These are phyloP conservation scores for Halesus radiatus DNA, from an alignment of 1,140 invertebrate genomes.

Conservation along the genomic window DNA sequence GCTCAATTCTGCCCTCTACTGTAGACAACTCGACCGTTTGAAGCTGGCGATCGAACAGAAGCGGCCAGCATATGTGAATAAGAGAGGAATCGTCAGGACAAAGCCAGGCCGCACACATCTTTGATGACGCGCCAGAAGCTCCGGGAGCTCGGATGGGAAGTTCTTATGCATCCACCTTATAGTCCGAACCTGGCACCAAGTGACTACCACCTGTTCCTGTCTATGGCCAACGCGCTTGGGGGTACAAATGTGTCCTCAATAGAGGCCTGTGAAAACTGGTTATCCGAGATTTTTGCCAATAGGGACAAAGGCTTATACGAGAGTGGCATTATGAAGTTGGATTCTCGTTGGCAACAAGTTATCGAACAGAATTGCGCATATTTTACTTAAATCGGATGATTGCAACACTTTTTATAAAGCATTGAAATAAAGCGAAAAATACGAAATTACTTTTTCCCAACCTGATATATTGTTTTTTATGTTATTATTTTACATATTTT, in stretches of 20 bases:
- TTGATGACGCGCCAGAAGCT: background rate
- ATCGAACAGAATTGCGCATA: slow-evolving; percentile 25
- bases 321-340: slow-evolving; percentile 19
- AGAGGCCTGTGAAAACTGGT: slow-evolving; percentile 12
- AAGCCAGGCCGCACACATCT: too few relatives aligned
- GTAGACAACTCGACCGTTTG: slow-evolving; percentile 17
- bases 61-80: too few relatives aligned
- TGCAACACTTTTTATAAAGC: slow-evolving; percentile 12
- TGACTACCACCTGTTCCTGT: background rate
- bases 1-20: slow-evolving; percentile 7
- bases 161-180: background rate
- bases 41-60: slow-evolving; percentile 18
- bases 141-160: background rate
- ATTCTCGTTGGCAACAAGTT: slow-evolving; percentile 17
- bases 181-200: background rate
- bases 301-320: slow-evolving; percentile 18
- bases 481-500: too few relatives aligned
- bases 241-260: background rate
- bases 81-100: too few relatives aligned
- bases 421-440: slow-evolving; percentile 28
- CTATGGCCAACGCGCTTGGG: background rate
- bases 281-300: slow-evolving; percentile 12
- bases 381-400: slow-evolving; percentile 20
- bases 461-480: too few relatives aligned
- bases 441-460: slow-evolving; percentile 17